Conservation (phyloP, 2,888 invertebrate species). For the Lottia scabra region DNA sequence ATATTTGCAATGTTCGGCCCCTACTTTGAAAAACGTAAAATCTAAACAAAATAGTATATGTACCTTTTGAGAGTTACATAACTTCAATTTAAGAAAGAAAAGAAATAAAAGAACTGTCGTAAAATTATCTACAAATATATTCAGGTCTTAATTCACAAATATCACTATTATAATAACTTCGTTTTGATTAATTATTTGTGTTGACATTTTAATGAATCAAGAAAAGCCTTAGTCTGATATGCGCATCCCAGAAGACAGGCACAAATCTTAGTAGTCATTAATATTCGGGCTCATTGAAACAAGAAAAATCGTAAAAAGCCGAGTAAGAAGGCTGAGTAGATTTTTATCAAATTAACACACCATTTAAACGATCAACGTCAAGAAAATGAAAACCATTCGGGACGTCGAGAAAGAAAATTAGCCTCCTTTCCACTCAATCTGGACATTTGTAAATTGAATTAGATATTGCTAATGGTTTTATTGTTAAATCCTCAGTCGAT, state of each 20-base stretch:
- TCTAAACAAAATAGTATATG: too few relatives aligned
- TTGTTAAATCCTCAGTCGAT: background rate
- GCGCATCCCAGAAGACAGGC: background rate
- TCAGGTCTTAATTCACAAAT: too few relatives aligned
- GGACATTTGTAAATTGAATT: constrained; percentile 1
- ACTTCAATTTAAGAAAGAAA: too few relatives aligned
- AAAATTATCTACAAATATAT: too few relatives aligned
- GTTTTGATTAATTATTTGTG: too few relatives aligned
- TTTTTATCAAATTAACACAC: constrained; percentile 2
- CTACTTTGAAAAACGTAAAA: too few relatives aligned
- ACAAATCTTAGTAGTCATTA: background rate
- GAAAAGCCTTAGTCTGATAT: background rate
- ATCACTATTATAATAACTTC: too few relatives aligned
- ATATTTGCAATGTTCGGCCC: too few relatives aligned
- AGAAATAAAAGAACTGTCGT: too few relatives aligned
- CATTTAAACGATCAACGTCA: background rate
- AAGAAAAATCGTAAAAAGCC: background rate
- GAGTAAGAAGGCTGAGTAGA: background rate
- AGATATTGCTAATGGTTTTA: background rate
- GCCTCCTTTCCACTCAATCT: background rate
- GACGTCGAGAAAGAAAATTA: background rate
- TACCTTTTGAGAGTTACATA: too few relatives aligned
- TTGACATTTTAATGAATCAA: background rate
- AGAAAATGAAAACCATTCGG: background rate
- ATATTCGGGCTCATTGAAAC: background rate